These are phyloP conservation scores for Chelmon rostratus DNA, from an alignment of 2,797 vertebrate species.

Conservation along the genomic window DNA sequence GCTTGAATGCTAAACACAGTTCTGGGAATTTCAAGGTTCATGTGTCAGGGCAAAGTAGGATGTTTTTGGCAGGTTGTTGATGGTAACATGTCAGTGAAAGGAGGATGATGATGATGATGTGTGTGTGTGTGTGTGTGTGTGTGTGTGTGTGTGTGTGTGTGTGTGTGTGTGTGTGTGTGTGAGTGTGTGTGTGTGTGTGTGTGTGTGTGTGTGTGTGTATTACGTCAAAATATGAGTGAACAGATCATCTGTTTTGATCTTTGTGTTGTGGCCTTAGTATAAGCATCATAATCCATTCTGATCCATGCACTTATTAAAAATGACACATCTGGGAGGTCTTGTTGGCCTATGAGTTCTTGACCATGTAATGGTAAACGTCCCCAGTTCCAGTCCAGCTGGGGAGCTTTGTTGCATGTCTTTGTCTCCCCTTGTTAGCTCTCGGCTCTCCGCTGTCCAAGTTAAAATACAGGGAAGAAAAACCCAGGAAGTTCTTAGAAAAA, in stretches of 20 bases:
- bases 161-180: too few relatives aligned
- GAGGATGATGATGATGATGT: too few relatives aligned
- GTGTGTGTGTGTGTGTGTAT: too few relatives aligned
- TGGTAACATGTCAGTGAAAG: too few relatives aligned
- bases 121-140: too few relatives aligned
- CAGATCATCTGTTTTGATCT: background rate
- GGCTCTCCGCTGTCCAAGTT: background rate
- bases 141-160: too few relatives aligned
- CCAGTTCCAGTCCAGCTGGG: background rate
- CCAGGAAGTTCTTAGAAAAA: background rate
- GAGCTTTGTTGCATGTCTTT: background rate
- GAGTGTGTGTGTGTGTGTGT: too few relatives aligned
- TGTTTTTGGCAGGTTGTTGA: too few relatives aligned
- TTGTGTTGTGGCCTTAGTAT: background rate
- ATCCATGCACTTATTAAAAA: conserved; percentile 1
- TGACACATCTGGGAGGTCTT: background rate
- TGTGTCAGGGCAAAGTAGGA: background rate
- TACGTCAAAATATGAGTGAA: background rate
- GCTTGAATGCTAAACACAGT: conserved; percentile 9
- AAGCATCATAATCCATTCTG: background rate
- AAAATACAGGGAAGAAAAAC: background rate
- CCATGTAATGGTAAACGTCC: background rate
- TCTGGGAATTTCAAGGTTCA: conserved; percentile 22
- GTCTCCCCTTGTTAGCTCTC: background rate
- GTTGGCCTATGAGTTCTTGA: background rate